Conservation (phyloP, 2,888 invertebrate genomes). For the Campaea margaritaria region DNA sequence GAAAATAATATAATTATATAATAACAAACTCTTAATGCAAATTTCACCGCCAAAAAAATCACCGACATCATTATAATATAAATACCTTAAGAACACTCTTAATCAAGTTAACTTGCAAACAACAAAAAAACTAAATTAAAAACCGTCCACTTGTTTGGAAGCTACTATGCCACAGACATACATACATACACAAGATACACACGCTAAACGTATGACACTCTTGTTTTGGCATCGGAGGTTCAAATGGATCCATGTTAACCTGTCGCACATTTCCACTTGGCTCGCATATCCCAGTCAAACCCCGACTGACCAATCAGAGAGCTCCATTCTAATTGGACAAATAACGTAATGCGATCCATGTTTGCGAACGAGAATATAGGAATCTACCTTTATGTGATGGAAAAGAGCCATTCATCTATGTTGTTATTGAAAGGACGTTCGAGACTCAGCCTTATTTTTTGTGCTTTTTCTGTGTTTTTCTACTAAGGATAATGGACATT, state of each 20-base stretch:
- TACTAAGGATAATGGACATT: conserved; percentile 1
- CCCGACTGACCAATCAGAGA: conserved; percentile 64
- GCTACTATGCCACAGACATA: too few species aligned
- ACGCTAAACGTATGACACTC: too few species aligned
- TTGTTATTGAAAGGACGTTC: conserved; percentile 28
- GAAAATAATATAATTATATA: too few species aligned
- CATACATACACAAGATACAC: too few species aligned
- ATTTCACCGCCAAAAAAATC: too few species aligned
- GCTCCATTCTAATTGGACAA: conserved; percentile 62
- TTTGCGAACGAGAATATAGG: conserved; percentile 32
- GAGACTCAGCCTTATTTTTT: conserved; percentile 16
- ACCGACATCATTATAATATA: too few species aligned
- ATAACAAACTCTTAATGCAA: too few species aligned
- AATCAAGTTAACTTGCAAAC: too few species aligned
- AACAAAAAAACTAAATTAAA: too few species aligned
- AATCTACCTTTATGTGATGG: conserved; percentile 28
- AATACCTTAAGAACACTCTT: too few species aligned
- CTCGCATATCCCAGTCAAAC: conserved; percentile 51
- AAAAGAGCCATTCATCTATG: conserved; percentile 22
- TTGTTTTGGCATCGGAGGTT: too few species aligned
- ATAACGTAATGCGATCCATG: conserved; percentile 55
- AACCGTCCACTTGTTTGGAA: too few species aligned
- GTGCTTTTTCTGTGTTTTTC: conserved; percentile 10
- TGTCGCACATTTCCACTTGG: conserved; percentile 44
- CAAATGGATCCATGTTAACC: conserved; percentile 44